Percentiles rank a stretch among this genome's conserved stretches.
Conservation (phyloP, 2,888 invertebrate genomes). For the Caenorhabditis drosophilae region DNA sequence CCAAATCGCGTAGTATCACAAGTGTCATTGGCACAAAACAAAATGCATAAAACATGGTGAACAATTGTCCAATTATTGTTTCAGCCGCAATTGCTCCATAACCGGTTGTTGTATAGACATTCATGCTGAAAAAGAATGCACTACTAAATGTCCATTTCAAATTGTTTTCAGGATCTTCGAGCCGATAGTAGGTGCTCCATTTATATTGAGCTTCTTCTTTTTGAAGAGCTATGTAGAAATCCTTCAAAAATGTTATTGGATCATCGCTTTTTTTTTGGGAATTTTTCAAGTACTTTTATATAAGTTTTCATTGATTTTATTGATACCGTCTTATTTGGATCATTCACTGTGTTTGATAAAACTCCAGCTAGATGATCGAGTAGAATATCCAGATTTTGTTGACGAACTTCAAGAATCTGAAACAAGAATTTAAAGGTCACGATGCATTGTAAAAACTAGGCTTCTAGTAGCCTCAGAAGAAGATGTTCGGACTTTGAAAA, state of each 20-base stretch:
- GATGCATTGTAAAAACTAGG: no score
- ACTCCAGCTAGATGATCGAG: slow-evolving; percentile 14
- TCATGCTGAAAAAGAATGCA: slow-evolving; percentile 52
- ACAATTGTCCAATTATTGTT: slow-evolving; percentile 33
- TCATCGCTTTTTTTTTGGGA: neutral
- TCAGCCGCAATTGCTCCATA: slow-evolving; percentile 51
- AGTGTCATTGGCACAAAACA: slow-evolving; percentile 48
- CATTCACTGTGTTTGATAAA: slow-evolving; percentile 20
- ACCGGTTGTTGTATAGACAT: slow-evolving; percentile 54
- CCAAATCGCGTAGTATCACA: slow-evolving; percentile 47
- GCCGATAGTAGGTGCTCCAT: slow-evolving; percentile 46
- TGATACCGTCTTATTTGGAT: slow-evolving; percentile 19
- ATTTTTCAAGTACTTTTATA: slow-evolving; percentile 18
- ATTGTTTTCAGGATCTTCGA: slow-evolving; percentile 38
- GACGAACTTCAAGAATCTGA: slow-evolving; percentile 12
- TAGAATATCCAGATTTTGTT: slow-evolving; percentile 17
- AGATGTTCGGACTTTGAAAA: no score
- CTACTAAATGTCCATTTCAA: slow-evolving; percentile 51
- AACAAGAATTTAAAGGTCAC: neutral
- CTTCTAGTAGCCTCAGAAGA: no score
- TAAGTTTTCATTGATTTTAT: slow-evolving; percentile 24
- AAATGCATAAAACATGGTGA: slow-evolving; percentile 47
- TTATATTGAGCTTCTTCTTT: slow-evolving; percentile 37
- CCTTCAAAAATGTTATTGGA: slow-evolving; percentile 19
- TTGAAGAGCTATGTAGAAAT: slow-evolving; percentile 35